Conservation (phyloP, 1,140 invertebrate species). For the Apis mellifera region Amel_HAv3.1 CM009942.2:10984501-10985000, state of each 20-base stretch:
- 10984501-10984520: slow-evolving; percentile 65
- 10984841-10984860: too few species aligned
- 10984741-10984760: too few species aligned
- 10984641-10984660: neutral
- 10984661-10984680: slow-evolving; percentile 7
- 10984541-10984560: slow-evolving; percentile 65
- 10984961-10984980: neutral
- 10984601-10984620: slow-evolving; percentile 29
- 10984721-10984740: too few species aligned
- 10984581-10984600: slow-evolving; percentile 47
- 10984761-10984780: too few species aligned
- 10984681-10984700: slow-evolving; percentile 3
- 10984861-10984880: too few species aligned
- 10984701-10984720: neutral
- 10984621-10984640: slow-evolving; percentile 24
- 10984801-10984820: too few species aligned
- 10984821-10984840: too few species aligned
- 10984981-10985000: neutral
- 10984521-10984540: slow-evolving; percentile 69
- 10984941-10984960: neutral
- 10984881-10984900: too few species aligned
- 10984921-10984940: neutral
- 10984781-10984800: too few species aligned
- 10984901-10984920: too few species aligned
- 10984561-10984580: slow-evolving; percentile 50